Conservation (phyloP, 2,888 invertebrate genomes). For the Aphodius granarius region DNA sequence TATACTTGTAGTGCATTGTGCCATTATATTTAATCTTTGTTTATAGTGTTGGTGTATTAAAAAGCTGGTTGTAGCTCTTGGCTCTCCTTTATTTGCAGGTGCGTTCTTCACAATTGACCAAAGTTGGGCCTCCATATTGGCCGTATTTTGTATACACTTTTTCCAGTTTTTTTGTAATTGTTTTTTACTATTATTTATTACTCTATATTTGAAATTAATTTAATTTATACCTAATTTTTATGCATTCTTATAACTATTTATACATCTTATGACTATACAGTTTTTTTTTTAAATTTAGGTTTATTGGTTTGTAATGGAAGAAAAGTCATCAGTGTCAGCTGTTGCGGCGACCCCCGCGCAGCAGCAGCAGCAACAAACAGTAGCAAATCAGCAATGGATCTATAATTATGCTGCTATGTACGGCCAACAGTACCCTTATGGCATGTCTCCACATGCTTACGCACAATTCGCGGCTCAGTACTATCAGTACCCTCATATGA, state of each 20-base stretch:
- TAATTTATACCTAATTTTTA: background rate
- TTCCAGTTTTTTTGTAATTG: background rate
- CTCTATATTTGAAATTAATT: background rate
- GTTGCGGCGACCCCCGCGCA: conserved; percentile 16
- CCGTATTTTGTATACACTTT: background rate
- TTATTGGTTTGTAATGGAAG: conserved; percentile 25
- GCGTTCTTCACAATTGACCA: background rate
- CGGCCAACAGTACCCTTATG: conserved; percentile 31
- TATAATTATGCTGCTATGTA: conserved; percentile 36
- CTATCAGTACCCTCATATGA: conserved; percentile 50
- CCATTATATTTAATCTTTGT: conserved; percentile 9
- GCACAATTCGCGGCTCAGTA: conserved; percentile 58
- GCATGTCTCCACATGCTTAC: conserved; percentile 43
- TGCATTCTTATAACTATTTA: background rate
- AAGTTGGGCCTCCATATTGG: conserved; percentile 15
- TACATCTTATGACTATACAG: background rate
- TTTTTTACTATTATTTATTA: background rate
- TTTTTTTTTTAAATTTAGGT: conserved; percentile 3
- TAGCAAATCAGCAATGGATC: conserved; percentile 33
- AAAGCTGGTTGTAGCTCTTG: background rate
- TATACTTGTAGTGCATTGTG: conserved; percentile 2
- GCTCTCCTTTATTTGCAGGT: conserved; percentile 25
- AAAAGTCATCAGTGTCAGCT: conserved; percentile 24
- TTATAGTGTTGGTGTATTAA: conserved; percentile 15
- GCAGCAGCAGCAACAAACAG: conserved; percentile 22